Evolutionary conservation across 2,888 invertebrate species (phyloP).

Genomic region (Selenia dentaria): DNA sequence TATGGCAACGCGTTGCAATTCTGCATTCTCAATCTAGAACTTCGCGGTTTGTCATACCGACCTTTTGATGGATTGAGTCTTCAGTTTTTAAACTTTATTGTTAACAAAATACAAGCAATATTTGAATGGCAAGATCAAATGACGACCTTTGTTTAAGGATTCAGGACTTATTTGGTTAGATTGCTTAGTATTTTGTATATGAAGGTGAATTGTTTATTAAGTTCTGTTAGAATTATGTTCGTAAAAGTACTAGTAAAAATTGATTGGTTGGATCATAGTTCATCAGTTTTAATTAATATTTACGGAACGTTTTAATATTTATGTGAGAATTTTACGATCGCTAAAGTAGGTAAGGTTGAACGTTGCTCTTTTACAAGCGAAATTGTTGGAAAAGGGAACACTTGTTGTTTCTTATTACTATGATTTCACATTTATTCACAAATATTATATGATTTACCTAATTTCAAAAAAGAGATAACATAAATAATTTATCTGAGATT

Average conservation of each 20-base stretch:
- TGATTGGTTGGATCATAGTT: conserved; percentile 4
- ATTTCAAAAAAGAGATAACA: no score
- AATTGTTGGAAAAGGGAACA: no score
- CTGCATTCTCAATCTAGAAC: conserved; percentile 25
- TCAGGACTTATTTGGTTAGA: conserved; percentile 11
- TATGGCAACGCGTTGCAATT: conserved; percentile 6
- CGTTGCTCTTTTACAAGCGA: no score
- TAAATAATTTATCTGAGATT: no score
- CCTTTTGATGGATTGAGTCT: conserved; percentile 15
- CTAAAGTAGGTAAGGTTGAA: no score
- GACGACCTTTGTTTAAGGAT: conserved; percentile 14
- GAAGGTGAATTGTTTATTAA: conserved; percentile 8
- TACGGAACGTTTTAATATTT: no score
- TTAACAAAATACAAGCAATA: neutral
- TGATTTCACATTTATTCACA: no score
- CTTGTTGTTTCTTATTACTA: no score
- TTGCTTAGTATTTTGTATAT: conserved; percentile 5
- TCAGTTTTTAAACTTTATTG: conserved; percentile 1
- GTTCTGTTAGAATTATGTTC: neutral
- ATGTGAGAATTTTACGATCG: no score
- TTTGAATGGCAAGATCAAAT: neutral
- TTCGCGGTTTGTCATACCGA: conserved; percentile 25
- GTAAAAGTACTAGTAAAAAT: neutral
- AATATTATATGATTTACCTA: no score
- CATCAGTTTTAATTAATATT: conserved; percentile 6